These are phyloP conservation scores for Gobio gobio DNA, from an alignment of 2,113 vertebrate species.

Conservation along the genomic window DNA sequence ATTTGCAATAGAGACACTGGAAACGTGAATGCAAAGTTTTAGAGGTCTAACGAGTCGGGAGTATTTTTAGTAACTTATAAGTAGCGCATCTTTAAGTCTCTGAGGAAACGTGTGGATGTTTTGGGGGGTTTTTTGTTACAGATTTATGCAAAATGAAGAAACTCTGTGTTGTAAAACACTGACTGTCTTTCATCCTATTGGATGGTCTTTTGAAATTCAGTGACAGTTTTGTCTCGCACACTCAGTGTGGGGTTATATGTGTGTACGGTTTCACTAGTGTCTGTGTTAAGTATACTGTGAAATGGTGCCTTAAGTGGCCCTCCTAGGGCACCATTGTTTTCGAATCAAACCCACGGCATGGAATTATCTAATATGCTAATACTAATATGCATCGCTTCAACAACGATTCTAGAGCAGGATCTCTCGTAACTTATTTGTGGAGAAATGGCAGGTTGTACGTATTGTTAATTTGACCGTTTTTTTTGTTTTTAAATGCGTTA, in stretches of 20 bases:
- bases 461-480: conserved; percentile 5
- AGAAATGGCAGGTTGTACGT: background rate
- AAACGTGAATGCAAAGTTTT: conserved; percentile 55
- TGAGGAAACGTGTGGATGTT: conserved; percentile 43
- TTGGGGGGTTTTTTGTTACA: conserved; percentile 34
- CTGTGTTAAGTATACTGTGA: conserved; percentile 53
- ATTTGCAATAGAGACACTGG: conserved; percentile 60
- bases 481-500: background rate
- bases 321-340: conserved; percentile 42
- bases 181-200: conserved; percentile 54
- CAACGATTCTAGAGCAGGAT: conserved; percentile 34
- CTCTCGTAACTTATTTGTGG: conserved; percentile 39
- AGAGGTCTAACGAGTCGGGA: conserved; percentile 55
- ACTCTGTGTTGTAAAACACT: conserved; percentile 40
- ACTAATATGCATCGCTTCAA: conserved; percentile 34
- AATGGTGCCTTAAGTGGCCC: conserved; percentile 46
- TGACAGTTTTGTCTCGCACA: conserved; percentile 57
- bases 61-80: conserved; percentile 62
- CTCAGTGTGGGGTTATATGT: conserved; percentile 24
- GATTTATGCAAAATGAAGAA: conserved; percentile 62
- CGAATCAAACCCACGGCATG: conserved; percentile 33
- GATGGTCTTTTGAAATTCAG: conserved; percentile 55
- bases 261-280: conserved; percentile 46
- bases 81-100: conserved; percentile 54
- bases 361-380: conserved; percentile 25